Conservation (phyloP, 2,888 invertebrate species). For the Dioctria rufipes region DNA sequence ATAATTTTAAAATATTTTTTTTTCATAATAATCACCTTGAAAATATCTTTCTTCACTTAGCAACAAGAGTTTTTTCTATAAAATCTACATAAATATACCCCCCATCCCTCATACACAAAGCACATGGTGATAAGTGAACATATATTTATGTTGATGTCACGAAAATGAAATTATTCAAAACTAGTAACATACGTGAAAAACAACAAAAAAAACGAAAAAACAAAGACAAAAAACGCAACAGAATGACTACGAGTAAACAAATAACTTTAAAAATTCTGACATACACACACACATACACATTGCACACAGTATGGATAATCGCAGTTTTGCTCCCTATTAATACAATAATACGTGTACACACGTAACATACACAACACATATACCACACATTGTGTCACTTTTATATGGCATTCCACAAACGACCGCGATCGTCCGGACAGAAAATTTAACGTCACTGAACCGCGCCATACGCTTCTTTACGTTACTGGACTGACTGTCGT, state of each 20-base stretch:
- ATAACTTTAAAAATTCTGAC: slow-evolving; percentile 1
- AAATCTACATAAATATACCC: not conserved
- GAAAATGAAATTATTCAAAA: slow-evolving; percentile 46
- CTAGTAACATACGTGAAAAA: slow-evolving; percentile 23
- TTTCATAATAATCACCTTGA: too few relatives aligned
- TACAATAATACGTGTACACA: not conserved
- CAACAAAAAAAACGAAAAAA: slow-evolving; percentile 3
- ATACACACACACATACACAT: not conserved
- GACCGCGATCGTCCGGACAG: slow-evolving; percentile 9
- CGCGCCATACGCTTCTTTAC: slow-evolving; percentile 26
- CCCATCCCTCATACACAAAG: not conserved
- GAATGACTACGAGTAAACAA: slow-evolving; percentile 34
- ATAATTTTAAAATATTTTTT: too few relatives aligned
- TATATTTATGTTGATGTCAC: slow-evolving; percentile 32
- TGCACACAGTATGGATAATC: not conserved
- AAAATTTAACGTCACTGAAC: slow-evolving; percentile 41
- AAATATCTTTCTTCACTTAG: too few relatives aligned
- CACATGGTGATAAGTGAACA: not conserved
- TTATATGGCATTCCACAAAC: slow-evolving; percentile 35
- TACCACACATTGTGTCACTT: slow-evolving; percentile 20
- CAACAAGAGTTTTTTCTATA: too few relatives aligned
- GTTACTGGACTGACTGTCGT: slow-evolving; percentile 37
- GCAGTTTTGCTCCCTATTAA: not conserved
- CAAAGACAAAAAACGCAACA: not conserved
- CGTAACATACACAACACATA: not conserved